Conservation (phyloP, 2,797 vertebrate species). For the Notamacropus eugenii region DNA sequence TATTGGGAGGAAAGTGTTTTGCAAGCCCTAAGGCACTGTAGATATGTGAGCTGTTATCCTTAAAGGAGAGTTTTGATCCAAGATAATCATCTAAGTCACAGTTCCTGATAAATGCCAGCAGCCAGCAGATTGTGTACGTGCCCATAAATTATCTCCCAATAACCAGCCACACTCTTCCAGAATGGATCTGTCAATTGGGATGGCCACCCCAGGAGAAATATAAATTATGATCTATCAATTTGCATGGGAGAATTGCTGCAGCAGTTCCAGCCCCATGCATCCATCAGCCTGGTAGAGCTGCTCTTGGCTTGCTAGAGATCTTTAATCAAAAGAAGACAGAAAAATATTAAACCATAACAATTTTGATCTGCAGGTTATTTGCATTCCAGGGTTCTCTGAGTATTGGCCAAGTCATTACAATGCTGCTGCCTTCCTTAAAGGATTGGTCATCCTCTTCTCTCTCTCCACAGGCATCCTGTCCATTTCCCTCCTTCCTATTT, state of each 20-base stretch:
- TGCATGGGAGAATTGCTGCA: neutral
- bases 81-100: neutral
- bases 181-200: neutral
- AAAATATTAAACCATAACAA: neutral
- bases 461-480: neutral
- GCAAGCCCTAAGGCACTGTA: neutral
- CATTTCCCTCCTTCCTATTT: neutral
- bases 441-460: neutral
- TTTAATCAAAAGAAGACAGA: neutral
- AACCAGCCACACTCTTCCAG: neutral
- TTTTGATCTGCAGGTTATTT: neutral
- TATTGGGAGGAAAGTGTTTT: neutral
- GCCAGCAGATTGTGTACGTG: neutral
- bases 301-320: neutral
- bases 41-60: neutral
- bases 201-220: neutral
- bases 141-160: neutral
- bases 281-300: neutral
- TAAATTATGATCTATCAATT: neutral
- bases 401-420: neutral
- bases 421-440: neutral
- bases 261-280: neutral
- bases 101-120: neutral
- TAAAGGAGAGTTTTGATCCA: neutral
- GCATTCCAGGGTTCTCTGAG: neutral